Conservation (phyloP, 2,888 invertebrate genomes). For the Noctua janthina region DNA sequence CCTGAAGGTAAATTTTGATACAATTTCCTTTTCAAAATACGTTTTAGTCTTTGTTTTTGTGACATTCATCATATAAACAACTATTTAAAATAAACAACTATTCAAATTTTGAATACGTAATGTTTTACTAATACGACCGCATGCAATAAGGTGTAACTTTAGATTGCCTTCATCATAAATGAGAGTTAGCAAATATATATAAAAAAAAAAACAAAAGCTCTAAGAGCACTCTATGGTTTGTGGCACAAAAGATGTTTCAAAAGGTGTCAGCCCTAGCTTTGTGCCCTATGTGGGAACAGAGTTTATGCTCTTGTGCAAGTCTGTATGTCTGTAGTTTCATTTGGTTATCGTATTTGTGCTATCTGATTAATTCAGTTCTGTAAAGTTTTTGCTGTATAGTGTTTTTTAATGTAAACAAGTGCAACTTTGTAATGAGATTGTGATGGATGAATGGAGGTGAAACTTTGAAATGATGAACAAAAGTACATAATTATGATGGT, state of each 20-base stretch:
- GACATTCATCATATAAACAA: background rate
- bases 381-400: slow-evolving; percentile 49
- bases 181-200: background rate
- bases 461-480: slow-evolving; percentile 11
- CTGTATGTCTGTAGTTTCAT: slow-evolving; percentile 63
- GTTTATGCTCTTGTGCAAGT: slow-evolving; percentile 61
- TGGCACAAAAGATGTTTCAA: background rate
- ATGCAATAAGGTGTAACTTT: background rate
- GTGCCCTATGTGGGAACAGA: slow-evolving; percentile 49
- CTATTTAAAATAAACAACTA: background rate
- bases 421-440: slow-evolving; percentile 40
- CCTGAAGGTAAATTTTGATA: background rate
- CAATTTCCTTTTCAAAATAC: background rate
- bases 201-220: background rate
- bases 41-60: background rate
- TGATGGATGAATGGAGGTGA: slow-evolving; percentile 15
- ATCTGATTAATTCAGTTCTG: slow-evolving; percentile 66
- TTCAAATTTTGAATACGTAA: background rate
- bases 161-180: background rate
- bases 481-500: background rate
- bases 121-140: background rate
- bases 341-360: slow-evolving; percentile 63
- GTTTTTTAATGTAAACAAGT: slow-evolving; percentile 45
- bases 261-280: slow-evolving; percentile 31
- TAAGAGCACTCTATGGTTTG: too few species aligned